Conservation (phyloP, 2,888 invertebrate genomes). For the Diabrotica balteata region DNA sequence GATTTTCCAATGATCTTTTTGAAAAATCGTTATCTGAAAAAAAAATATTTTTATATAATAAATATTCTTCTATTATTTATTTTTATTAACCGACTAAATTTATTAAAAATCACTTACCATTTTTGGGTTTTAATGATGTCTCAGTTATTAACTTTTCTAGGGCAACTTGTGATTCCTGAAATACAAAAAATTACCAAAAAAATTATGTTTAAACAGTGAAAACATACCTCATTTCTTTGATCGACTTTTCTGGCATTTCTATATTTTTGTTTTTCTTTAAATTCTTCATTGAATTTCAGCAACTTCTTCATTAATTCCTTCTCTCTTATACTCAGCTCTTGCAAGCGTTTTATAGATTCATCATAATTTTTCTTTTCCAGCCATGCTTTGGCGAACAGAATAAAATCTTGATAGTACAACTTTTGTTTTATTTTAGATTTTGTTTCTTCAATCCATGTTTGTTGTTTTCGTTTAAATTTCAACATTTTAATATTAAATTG, state of each 20-base stretch:
- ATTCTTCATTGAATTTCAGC: not conserved
- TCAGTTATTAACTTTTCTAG: too few species aligned
- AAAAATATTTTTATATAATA: too few species aligned
- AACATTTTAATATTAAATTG: conserved; percentile 25
- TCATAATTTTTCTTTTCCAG: conserved; percentile 21
- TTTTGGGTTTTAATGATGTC: too few species aligned
- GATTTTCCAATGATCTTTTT: too few species aligned
- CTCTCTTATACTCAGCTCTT: conserved; percentile 19
- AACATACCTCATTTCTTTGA: too few species aligned
- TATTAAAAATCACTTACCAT: too few species aligned
- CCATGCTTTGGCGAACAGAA: conserved; percentile 29
- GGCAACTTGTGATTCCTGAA: too few species aligned
- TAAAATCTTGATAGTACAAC: conserved; percentile 26
- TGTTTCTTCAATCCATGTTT: conserved; percentile 13
- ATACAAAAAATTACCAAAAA: too few species aligned
- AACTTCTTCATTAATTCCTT: conserved; percentile 22
- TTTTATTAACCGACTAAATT: too few species aligned
- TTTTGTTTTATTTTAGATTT: conserved; percentile 16
- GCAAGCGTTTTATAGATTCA: conserved; percentile 4
- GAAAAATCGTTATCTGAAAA: too few species aligned
- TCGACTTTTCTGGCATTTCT: not conserved
- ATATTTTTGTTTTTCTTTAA: not conserved
- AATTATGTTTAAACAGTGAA: too few species aligned
- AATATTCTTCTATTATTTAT: too few species aligned
- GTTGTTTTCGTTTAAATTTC: conserved; percentile 18